Evolutionary conservation across 2,888 invertebrate genomes (phyloP).

Genomic region (Tetragonula carbonaria): DNA sequence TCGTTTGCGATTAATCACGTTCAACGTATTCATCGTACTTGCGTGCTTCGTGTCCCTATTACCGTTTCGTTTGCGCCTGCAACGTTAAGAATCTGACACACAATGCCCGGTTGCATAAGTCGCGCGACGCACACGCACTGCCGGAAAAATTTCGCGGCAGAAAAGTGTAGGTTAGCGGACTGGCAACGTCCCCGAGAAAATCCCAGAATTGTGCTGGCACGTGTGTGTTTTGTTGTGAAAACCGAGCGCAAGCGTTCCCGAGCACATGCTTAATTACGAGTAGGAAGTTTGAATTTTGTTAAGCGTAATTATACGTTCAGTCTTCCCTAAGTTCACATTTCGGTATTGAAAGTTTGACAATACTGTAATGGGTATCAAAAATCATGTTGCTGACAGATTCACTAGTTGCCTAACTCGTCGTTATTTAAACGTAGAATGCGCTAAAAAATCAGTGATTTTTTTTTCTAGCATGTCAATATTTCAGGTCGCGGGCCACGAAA

Average conservation of each 20-base stretch:
- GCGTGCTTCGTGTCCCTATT: slow-evolving; percentile 23
- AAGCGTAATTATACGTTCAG: too few species aligned
- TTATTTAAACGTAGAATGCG: too few species aligned
- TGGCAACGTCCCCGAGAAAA: slow-evolving; percentile 43
- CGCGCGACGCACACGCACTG: slow-evolving; percentile 35
- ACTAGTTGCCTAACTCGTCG: too few species aligned
- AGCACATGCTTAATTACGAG: background rate
- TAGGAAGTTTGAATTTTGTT: slow-evolving; percentile 9
- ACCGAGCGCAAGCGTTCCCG: slow-evolving; percentile 27
- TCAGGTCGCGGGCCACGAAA: too few species aligned
- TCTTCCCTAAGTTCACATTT: too few species aligned
- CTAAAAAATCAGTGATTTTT: too few species aligned
- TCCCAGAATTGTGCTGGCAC: slow-evolving; percentile 67
- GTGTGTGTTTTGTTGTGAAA: slow-evolving; percentile 42
- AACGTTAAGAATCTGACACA: slow-evolving; percentile 52
- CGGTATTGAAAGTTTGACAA: too few species aligned
- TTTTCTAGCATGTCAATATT: too few species aligned
- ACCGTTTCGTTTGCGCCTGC: slow-evolving; percentile 20
- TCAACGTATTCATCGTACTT: slow-evolving; percentile 25
- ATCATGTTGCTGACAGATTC: too few species aligned
- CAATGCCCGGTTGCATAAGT: slow-evolving; percentile 65
- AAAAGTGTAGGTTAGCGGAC: slow-evolving; percentile 39
- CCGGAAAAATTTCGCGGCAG: slow-evolving; percentile 63
- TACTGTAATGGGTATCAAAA: too few species aligned
- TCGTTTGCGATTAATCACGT: slow-evolving; percentile 46